Percentiles rank a stretch among this genome's conserved stretches.
These are phyloP conservation scores for Petrocephalus microphthalmus DNA, from an alignment of 2,113 vertebrate species.

Conservation along the genomic window DNA sequence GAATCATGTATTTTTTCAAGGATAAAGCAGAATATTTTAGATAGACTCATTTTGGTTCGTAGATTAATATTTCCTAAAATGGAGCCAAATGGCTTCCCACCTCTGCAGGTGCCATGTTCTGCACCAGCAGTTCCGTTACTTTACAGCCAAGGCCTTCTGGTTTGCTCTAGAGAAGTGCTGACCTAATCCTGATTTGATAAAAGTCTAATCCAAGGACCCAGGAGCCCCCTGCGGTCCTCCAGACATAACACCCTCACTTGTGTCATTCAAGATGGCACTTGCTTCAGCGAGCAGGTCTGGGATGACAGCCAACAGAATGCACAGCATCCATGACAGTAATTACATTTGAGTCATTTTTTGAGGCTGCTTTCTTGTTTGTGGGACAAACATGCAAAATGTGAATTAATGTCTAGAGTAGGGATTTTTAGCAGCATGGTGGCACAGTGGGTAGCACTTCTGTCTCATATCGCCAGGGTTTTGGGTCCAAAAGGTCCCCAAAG, in stretches of 20 bases:
- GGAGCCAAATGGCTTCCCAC: background rate
- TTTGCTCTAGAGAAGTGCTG: background rate
- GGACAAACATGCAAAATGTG: background rate
- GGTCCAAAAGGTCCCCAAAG: too few species aligned
- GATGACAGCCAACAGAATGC: background rate
- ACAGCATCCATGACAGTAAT: background rate
- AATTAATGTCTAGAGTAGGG: background rate
- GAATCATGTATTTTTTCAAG: background rate
- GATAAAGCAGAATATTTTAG: background rate
- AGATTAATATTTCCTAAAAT: background rate
- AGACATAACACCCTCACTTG: background rate
- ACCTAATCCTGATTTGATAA: background rate
- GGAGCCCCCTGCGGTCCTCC: background rate
- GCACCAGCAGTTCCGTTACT: background rate
- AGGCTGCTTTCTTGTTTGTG: background rate
- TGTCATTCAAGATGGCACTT: background rate
- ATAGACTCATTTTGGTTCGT: background rate
- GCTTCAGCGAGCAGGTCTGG: background rate
- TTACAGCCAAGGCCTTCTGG: background rate
- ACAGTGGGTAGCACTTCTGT: background rate
- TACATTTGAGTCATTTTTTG: background rate
- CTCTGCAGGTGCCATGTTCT: background rate
- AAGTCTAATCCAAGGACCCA: background rate
- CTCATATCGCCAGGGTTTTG: background rate
- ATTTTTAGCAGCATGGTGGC: background rate